A percentile compares a stretch with the other conserved stretches of the same genome.
phyloP scores from a whole-genome alignment of 2,113 vertebrate species.

The Albula glossodonta region DNA sequence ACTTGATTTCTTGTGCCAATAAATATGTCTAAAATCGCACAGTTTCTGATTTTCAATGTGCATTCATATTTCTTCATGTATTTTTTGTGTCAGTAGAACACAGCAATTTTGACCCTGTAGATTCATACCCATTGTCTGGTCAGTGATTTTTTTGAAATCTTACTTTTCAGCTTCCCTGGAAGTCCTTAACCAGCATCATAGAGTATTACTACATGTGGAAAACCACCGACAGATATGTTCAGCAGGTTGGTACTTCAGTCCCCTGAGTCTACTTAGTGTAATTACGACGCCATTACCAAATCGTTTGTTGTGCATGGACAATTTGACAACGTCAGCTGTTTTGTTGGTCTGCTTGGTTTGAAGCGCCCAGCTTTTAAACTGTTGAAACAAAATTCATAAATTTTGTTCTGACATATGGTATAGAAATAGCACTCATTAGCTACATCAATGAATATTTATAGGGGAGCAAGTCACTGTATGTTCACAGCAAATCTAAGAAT shows the following conservation, averaged over 20 bases:
- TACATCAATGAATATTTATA: not conserved
- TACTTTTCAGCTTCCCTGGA: slow-evolving; percentile 88
- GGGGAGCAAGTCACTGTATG: not conserved
- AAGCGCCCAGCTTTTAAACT: not conserved
- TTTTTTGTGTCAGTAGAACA: too few species aligned
- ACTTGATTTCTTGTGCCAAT: too few species aligned
- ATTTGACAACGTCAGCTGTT: not conserved
- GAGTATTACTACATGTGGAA: slow-evolving; percentile 99
- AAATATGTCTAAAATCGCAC: too few species aligned
- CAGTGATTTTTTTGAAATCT: not conserved
- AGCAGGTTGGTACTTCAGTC: slow-evolving; percentile 82
- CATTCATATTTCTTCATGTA: too few species aligned
- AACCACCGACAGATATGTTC: slow-evolving; percentile 97
- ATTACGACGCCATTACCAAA: not conserved
- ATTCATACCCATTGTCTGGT: too few species aligned
- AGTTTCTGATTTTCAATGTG: too few species aligned
- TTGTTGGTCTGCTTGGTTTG: not conserved
- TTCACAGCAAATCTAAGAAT: not conserved
- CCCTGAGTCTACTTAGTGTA: not conserved
- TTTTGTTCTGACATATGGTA: not conserved
- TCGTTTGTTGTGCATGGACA: not conserved
- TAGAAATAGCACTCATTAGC: not conserved
- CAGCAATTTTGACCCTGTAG: too few species aligned
- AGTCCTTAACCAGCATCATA: slow-evolving; percentile 95
- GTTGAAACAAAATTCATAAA: not conserved